phyloP scores from a whole-genome alignment of 2,797 vertebrate genomes.

The Selene dorsalis region DNA sequence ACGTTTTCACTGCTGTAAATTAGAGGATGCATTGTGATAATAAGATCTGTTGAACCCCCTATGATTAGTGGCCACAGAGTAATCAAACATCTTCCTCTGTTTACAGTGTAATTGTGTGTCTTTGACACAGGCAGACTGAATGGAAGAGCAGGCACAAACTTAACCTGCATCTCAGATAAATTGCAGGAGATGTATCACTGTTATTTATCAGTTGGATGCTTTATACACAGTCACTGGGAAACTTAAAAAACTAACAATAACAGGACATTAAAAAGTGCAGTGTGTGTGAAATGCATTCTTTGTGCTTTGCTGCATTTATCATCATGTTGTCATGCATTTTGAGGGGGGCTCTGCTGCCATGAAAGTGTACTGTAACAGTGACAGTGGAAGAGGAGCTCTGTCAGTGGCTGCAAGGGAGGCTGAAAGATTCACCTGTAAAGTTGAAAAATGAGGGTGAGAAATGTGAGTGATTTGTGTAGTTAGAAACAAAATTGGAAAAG shows the following conservation, averaged over 20 bases:
- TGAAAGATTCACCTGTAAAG: constrained; percentile 6
- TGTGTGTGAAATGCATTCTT: neutral
- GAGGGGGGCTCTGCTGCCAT: no score
- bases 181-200: constrained; percentile 18
- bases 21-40: neutral
- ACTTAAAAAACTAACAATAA: constrained; percentile 10
- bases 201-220: constrained; percentile 8
- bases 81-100: neutral
- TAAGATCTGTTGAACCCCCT: neutral
- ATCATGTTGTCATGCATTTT: neutral
- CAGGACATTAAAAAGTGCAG: neutral
- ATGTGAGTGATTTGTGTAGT: constrained; percentile 19
- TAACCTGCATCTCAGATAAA: neutral
- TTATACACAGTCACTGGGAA: neutral
- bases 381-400: neutral
- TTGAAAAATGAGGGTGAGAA: constrained; percentile 14
- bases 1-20: neutral
- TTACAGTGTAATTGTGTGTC: neutral
- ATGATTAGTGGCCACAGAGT: constrained; percentile 1
- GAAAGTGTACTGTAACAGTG: no score
- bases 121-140: neutral
- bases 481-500: constrained; percentile 44
- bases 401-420: constrained; percentile 2
- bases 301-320: neutral
- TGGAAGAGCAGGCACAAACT: neutral